These are phyloP conservation scores for Nezara viridula DNA, from an alignment of 2,888 invertebrate genomes.

Conservation along the genomic window DNA sequence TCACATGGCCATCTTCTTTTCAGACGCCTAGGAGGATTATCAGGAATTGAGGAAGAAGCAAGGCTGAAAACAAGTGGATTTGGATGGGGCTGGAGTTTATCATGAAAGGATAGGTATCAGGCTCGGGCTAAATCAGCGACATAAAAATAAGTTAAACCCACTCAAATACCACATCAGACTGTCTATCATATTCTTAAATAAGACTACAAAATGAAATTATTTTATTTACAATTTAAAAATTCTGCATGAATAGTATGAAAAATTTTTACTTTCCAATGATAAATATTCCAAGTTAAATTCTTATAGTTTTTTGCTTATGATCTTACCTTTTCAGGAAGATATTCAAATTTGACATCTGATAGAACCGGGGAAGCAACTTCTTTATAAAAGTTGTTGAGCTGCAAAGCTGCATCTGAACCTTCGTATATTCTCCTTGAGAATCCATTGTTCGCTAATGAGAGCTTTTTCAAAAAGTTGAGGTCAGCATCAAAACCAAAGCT, in stretches of 20 bases:
- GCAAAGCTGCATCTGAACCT: constrained; percentile 76
- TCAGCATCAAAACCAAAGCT: constrained; percentile 80
- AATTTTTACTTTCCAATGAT: background rate
- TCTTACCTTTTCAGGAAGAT: constrained; percentile 72
- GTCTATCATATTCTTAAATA: no score
- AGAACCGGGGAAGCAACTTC: constrained; percentile 79
- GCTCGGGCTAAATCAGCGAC: no score
- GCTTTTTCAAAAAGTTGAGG: constrained; percentile 75
- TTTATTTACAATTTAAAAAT: background rate
- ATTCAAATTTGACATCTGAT: constrained; percentile 76
- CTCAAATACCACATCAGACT: no score
- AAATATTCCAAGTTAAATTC: background rate
- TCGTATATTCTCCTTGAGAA: constrained; percentile 80
- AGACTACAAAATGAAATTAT: no score
- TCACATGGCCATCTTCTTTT: no score
- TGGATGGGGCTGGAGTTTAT: no score
- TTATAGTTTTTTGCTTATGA: background rate
- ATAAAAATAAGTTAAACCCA: background rate
- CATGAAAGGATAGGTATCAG: no score
- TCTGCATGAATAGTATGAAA: background rate
- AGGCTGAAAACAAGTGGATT: no score
- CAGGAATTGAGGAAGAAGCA: no score
- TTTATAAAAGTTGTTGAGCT: constrained; percentile 76
- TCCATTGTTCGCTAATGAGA: constrained; percentile 77
- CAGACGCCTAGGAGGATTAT: no score